A percentile compares a stretch with the other conserved stretches of the same genome.
Conservation (phyloP, 2,113 vertebrate genomes). For the Egretta garzetta region DNA sequence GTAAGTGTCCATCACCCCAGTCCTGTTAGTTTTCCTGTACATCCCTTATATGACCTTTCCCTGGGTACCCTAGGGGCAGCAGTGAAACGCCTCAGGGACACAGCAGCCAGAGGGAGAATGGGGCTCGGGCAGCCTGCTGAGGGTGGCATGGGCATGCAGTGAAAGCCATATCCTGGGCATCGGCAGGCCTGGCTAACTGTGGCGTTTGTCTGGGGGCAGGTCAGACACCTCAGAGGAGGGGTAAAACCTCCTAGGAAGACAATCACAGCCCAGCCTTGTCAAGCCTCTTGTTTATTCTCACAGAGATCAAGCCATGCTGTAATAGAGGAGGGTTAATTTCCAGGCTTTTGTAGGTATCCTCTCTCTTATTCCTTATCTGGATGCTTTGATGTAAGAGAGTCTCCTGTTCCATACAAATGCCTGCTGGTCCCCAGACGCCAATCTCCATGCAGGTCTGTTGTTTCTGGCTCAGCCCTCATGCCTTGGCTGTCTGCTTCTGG, state of each 20-base stretch:
- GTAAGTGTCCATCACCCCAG: conserved; percentile 13
- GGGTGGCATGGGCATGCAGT: not conserved
- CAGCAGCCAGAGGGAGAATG: not conserved
- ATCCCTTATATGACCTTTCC: not conserved
- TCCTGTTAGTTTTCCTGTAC: not conserved
- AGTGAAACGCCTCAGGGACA: not conserved
- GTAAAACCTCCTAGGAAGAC: not conserved
- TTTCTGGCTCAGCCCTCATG: not conserved
- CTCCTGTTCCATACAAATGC: not conserved
- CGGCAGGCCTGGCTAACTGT: not conserved
- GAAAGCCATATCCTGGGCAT: not conserved
- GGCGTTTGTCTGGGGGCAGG: not conserved
- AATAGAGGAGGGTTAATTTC: not conserved
- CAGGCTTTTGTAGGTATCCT: not conserved
- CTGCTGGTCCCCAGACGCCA: not conserved
- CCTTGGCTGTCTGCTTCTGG: not conserved
- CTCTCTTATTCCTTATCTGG: not conserved
- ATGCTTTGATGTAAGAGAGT: not conserved
- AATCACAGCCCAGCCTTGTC: not conserved
- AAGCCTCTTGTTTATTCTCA: not conserved
- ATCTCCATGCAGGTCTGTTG: not conserved
- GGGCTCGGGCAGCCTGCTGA: not conserved
- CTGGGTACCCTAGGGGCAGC: not conserved
- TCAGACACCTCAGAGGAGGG: not conserved
- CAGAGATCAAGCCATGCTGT: not conserved